Percentiles rank a stretch among this genome's conserved stretches.
phyloP scores from a whole-genome alignment of 2,888 invertebrate species.

The Drosophila acutilabella region DNA sequence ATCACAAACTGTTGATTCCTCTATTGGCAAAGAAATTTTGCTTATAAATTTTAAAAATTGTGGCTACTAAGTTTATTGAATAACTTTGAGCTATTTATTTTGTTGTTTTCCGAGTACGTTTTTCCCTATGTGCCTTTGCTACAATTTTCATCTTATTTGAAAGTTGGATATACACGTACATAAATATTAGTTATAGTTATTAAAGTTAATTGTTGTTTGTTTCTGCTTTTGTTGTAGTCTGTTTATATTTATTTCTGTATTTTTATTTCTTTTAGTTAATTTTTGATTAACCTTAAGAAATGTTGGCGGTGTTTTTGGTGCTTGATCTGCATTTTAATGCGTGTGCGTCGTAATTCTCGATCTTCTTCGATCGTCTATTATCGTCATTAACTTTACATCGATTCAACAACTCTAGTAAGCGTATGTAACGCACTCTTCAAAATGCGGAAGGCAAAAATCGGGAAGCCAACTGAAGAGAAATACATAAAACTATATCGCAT shows the following conservation, averaged over 20 bases:
- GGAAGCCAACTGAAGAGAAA: slow-evolving; percentile 18
- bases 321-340: slow-evolving; percentile 28
- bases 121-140: slow-evolving; percentile 19
- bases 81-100: background rate
- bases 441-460: slow-evolving; percentile 42
- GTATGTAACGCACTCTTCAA: slow-evolving; percentile 56
- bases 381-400: slow-evolving; percentile 2
- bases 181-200: slow-evolving; percentile 6
- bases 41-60: background rate
- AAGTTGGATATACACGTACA: slow-evolving; percentile 14
- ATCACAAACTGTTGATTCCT: too few relatives aligned
- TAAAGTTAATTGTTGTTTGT: slow-evolving; percentile 20
- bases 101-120: background rate
- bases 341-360: slow-evolving; percentile 11
- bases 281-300: slow-evolving; percentile 21
- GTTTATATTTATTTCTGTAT: background rate
- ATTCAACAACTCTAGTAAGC: slow-evolving; percentile 42
- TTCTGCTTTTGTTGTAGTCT: slow-evolving; percentile 1
- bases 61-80: background rate
- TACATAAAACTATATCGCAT: slow-evolving; percentile 8
- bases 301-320: slow-evolving; percentile 55
- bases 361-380: background rate
- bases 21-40: too few relatives aligned
- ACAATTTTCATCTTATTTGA: slow-evolving; percentile 2
- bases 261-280: background rate